Percentiles rank a stretch among this genome's conserved stretches.
phyloP scores from a whole-genome alignment of 2,888 invertebrate species.

The Nomada flava region DNA sequence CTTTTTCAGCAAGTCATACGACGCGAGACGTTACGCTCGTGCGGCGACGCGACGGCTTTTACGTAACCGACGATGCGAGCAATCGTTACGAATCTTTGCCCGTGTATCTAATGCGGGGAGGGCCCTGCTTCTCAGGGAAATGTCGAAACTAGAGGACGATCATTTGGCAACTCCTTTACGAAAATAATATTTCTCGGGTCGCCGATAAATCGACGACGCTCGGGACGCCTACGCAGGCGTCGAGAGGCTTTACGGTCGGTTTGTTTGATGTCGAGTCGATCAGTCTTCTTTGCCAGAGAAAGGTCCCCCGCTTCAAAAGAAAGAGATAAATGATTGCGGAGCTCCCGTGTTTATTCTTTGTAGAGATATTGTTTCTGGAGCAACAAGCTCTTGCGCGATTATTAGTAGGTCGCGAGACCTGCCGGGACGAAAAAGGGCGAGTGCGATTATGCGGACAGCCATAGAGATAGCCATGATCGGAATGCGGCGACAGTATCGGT shows the following conservation, averaged over 20 bases:
- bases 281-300: too few relatives aligned
- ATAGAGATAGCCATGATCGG: too few relatives aligned
- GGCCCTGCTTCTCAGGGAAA: neutral
- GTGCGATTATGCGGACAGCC: neutral
- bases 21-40: neutral
- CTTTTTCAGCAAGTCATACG: slow-evolving; percentile 16
- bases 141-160: neutral
- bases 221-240: too few relatives aligned
- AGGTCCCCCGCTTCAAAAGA: too few relatives aligned
- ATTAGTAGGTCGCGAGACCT: too few relatives aligned
- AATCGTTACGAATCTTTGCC: neutral
- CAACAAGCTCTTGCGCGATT: too few relatives aligned
- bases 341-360: too few relatives aligned
- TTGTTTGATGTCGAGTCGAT: too few relatives aligned
- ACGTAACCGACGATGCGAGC: slow-evolving; percentile 6
- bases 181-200: neutral
- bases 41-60: slow-evolving; percentile 1
- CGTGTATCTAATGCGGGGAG: neutral
- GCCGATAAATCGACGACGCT: too few relatives aligned
- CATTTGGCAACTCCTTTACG: neutral
- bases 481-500: neutral
- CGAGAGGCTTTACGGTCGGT: too few relatives aligned
- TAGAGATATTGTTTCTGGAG: too few relatives aligned
- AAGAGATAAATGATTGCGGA: too few relatives aligned
- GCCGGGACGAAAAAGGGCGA: neutral